Evolutionary conservation across 2,888 invertebrate genomes (phyloP).

Genomic region (Neria commutata): DNA sequence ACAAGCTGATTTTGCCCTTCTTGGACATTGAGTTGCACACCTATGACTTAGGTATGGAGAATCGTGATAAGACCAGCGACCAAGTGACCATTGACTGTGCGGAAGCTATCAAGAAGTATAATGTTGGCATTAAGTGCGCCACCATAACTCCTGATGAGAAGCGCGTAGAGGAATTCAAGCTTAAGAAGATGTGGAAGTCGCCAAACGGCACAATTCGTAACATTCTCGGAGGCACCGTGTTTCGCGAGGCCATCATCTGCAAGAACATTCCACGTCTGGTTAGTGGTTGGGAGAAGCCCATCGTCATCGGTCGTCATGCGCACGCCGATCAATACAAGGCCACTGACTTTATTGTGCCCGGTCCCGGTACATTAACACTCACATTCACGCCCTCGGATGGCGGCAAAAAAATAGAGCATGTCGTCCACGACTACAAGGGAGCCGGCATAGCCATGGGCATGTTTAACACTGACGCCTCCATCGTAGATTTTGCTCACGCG

Average conservation of each 20-base stretch:
- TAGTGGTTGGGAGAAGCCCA: conserved; percentile 93
- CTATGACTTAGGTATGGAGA: conserved; percentile 94
- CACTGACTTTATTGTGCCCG: conserved; percentile 94
- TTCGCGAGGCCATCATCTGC: conserved; percentile 86
- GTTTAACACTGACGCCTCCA: conserved; percentile 96
- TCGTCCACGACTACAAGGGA: conserved; percentile 84
- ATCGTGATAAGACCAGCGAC: conserved; percentile 92
- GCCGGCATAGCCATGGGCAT: conserved; percentile 93
- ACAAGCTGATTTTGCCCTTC: conserved; percentile 95
- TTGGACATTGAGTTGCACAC: conserved; percentile 93
- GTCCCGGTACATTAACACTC: conserved; percentile 85
- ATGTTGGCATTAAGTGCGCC: conserved; percentile 98
- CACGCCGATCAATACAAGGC: conserved; percentile 98
- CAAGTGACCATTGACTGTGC: conserved; percentile 97
- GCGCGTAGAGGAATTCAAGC: conserved; percentile 87
- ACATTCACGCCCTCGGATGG: conserved; percentile 75
- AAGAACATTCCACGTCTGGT: conserved; percentile 96
- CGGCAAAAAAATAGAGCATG: conserved; percentile 69
- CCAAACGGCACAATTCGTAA: conserved; percentile 90
- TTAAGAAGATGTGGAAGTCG: conserved; percentile 91
- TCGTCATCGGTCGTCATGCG: conserved; percentile 98
- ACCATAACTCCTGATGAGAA: conserved; percentile 98
- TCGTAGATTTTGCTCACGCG: conserved; percentile 91
- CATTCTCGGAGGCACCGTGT: conserved; percentile 77
- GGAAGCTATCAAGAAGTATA: conserved; percentile 94